These are phyloP conservation scores for Oreochromis grahami DNA, from an alignment of 2,797 vertebrate genomes.

Conservation along the genomic window DNA sequence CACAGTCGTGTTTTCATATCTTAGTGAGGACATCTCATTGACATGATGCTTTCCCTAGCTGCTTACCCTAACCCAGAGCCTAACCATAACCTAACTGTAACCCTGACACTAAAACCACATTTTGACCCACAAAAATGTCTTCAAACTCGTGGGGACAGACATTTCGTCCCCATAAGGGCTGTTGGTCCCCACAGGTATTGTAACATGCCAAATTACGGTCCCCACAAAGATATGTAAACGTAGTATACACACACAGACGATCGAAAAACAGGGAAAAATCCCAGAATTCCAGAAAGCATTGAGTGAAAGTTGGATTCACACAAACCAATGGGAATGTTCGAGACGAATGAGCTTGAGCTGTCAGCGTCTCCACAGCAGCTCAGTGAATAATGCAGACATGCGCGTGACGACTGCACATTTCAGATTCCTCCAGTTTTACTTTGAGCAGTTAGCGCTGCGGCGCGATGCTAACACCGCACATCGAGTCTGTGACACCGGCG, in stretches of 20 bases:
- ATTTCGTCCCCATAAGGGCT: background rate
- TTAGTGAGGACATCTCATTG: background rate
- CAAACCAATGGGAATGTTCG: background rate
- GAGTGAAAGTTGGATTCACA: background rate
- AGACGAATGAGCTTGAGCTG: background rate
- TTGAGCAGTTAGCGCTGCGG: background rate
- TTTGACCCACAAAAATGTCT: background rate
- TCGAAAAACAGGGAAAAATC: background rate
- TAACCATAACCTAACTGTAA: background rate
- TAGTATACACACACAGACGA: background rate
- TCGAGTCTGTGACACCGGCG: background rate
- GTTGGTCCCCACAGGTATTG: background rate
- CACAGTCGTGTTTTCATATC: background rate
- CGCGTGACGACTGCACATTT: accelerated
- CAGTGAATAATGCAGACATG: background rate
- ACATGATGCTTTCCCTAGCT: background rate
- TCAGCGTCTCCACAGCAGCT: background rate
- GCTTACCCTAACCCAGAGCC: background rate
- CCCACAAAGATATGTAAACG: background rate
- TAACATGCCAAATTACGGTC: background rate
- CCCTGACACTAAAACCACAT: background rate
- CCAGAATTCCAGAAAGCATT: background rate
- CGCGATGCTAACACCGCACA: background rate
- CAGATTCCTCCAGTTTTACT: background rate
- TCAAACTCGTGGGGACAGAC: background rate